A percentile compares a stretch with the other conserved stretches of the same genome.
These are phyloP conservation scores for Tenodera sinensis DNA, from an alignment of 2,888 invertebrate species.

Conservation along the genomic window DNA sequence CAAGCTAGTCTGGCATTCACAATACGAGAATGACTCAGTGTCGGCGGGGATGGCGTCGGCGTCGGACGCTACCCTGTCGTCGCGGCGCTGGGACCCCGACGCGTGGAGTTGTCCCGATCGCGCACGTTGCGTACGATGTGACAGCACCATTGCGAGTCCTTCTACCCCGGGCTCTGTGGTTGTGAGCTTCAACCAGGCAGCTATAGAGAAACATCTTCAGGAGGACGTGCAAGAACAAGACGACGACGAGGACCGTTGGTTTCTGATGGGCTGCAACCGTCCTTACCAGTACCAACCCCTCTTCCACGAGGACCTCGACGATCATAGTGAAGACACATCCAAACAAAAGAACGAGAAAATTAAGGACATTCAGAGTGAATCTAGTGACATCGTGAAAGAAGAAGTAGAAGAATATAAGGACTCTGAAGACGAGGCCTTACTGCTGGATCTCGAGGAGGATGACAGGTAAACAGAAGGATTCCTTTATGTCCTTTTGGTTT, in stretches of 20 bases:
- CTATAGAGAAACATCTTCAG: not conserved
- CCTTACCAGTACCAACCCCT: slow-evolving; percentile 24
- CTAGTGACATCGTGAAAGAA: not conserved
- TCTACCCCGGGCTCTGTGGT: not conserved
- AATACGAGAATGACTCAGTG: slow-evolving; percentile 2
- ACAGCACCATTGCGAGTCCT: not conserved
- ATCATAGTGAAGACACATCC: not conserved
- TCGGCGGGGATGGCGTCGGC: slow-evolving; percentile 22
- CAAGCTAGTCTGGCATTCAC: not conserved
- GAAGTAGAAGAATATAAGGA: slow-evolving; percentile 4
- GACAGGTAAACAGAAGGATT: not conserved
- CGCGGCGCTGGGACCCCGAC: slow-evolving; percentile 20
- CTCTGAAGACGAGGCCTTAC: not conserved
- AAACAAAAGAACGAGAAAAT: not conserved
- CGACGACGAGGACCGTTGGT: not conserved
- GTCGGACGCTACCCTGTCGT: slow-evolving; percentile 3
- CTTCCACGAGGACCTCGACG: not conserved
- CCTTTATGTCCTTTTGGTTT: no score
- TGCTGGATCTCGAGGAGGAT: not conserved
- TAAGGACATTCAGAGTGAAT: not conserved
- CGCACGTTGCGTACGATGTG: slow-evolving; percentile 23
- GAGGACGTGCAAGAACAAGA: not conserved
- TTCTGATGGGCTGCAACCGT: slow-evolving; percentile 17
- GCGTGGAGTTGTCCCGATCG: slow-evolving; percentile 24
- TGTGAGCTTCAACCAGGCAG: slow-evolving; percentile 8